Conservation (phyloP, 1,140 invertebrate genomes). For the Drosophila sp. region DNA sequence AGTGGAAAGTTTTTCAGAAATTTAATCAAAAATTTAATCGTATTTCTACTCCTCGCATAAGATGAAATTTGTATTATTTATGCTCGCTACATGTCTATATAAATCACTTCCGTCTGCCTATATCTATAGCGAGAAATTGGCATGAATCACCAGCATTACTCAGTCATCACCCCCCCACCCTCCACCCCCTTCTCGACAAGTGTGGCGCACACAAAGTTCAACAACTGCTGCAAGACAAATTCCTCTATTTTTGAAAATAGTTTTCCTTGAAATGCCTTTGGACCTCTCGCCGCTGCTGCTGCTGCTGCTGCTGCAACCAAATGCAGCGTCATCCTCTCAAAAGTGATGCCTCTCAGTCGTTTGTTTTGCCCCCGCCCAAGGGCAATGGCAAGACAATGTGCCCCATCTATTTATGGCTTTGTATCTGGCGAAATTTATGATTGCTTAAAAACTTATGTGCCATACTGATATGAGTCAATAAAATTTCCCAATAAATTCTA, state of each 20-base stretch:
- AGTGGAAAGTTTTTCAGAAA: background rate
- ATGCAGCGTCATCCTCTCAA: background rate
- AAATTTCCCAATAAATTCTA: background rate
- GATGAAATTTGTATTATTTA: too few relatives aligned
- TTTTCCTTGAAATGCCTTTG: constrained; percentile 62
- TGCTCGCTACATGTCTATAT: background rate
- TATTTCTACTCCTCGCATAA: too few relatives aligned
- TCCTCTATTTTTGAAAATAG: constrained; percentile 53
- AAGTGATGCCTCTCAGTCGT: background rate
- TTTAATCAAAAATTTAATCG: background rate
- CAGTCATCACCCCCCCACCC: background rate
- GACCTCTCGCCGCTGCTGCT: background rate
- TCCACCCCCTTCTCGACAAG: background rate
- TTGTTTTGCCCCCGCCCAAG: background rate
- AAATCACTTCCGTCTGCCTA: background rate
- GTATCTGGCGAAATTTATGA: background rate
- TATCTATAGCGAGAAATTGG: constrained; percentile 34
- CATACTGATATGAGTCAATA: background rate
- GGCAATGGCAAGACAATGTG: constrained; percentile 13
- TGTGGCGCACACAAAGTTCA: constrained; percentile 39
- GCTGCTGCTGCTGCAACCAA: background rate
- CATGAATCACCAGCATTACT: constrained; percentile 53
- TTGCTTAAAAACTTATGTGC: background rate
- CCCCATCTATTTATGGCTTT: constrained; percentile 5
- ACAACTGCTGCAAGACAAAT: constrained; percentile 36